phyloP scores from a whole-genome alignment of 2,113 vertebrate genomes.

The Ovis canadensis region DNA sequence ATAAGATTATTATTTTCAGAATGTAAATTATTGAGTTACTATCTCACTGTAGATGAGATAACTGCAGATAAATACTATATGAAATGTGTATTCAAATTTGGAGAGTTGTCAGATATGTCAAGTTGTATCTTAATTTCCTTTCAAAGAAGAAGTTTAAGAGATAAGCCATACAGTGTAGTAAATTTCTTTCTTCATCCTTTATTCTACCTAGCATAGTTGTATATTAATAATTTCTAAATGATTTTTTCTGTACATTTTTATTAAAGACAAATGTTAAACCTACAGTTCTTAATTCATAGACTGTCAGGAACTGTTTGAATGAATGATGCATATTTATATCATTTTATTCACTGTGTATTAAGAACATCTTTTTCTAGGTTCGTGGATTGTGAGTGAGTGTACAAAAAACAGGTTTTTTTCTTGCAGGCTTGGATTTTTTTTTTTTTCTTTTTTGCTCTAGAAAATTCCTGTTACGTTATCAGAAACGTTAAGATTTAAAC shows the following conservation, averaged over 20 bases:
- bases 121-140: slow-evolving; percentile 14
- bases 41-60: background rate
- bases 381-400: background rate
- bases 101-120: background rate
- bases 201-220: background rate
- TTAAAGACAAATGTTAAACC: background rate
- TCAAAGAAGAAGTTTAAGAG: background rate
- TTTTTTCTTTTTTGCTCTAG: background rate
- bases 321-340: background rate
- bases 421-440: background rate
- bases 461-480: background rate
- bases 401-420: background rate
- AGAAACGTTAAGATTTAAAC: slow-evolving; percentile 9
- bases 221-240: background rate
- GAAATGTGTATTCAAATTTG: background rate
- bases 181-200: background rate
- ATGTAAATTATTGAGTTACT: background rate
- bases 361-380: background rate
- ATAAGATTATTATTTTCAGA: slow-evolving; percentile 22
- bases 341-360: background rate
- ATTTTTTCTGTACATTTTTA: background rate
- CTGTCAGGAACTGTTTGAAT: background rate
- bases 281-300: background rate
- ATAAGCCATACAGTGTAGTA: background rate
- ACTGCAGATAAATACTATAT: background rate